A percentile compares a stretch with the other conserved stretches of the same genome.
phyloP scores from a whole-genome alignment of 2,888 invertebrate species.

The Euplexia lucipara region DNA sequence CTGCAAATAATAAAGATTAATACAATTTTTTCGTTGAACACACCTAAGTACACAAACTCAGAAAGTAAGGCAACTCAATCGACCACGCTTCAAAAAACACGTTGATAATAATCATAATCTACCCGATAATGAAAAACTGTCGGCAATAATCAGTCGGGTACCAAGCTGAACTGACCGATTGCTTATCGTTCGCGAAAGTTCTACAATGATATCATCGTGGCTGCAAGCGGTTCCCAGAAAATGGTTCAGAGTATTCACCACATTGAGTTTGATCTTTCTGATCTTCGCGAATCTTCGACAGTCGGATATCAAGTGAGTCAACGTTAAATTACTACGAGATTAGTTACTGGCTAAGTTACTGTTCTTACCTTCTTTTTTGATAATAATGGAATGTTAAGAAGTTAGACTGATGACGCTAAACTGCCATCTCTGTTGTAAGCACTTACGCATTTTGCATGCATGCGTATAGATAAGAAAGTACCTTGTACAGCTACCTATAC shows the following conservation, averaged over 20 bases:
- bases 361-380: slow-evolving; percentile 17
- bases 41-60: slow-evolving; percentile 19
- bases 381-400: slow-evolving; percentile 8
- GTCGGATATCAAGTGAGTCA: slow-evolving; percentile 70
- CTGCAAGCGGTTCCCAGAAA: slow-evolving; percentile 70
- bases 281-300: slow-evolving; percentile 62
- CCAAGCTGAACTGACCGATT: slow-evolving; percentile 43
- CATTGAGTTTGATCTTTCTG: slow-evolving; percentile 68
- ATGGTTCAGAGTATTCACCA: slow-evolving; percentile 72
- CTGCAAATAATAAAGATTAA: not conserved
- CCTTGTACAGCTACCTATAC: not conserved
- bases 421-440: not conserved
- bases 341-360: slow-evolving; percentile 1
- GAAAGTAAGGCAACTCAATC: slow-evolving; percentile 27
- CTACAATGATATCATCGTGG: slow-evolving; percentile 73
- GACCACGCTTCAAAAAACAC: slow-evolving; percentile 29
- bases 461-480: not conserved
- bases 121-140: slow-evolving; percentile 32
- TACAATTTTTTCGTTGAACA: slow-evolving; percentile 15
- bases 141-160: slow-evolving; percentile 29
- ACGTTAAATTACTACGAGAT: slow-evolving; percentile 18
- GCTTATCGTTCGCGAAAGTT: slow-evolving; percentile 74
- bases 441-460: not conserved
- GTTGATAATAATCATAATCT: slow-evolving; percentile 38
- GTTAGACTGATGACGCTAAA: not conserved